phyloP scores from a whole-genome alignment of 2,113 vertebrate genomes.

The Serinus canaria region DNA sequence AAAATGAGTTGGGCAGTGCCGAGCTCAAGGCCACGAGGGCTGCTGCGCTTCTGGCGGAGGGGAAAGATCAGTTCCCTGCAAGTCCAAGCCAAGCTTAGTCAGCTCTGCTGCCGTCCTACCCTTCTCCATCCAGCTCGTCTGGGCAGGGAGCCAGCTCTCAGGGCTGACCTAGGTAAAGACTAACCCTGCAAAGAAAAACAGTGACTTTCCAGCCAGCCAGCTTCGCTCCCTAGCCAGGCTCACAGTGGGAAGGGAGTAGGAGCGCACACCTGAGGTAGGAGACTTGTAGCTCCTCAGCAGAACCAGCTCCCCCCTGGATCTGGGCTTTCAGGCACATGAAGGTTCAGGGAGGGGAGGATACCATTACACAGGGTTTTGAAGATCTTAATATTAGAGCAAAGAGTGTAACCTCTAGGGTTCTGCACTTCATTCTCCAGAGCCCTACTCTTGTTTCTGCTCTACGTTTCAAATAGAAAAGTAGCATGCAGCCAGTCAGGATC shows the following conservation, averaged over 20 bases:
- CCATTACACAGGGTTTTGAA: fast-evolving
- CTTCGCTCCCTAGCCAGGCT: not conserved
- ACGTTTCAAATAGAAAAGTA: not conserved
- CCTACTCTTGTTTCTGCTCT: not conserved
- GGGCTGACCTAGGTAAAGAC: not conserved
- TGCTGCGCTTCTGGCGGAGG: fast-evolving
- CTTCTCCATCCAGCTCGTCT: not conserved
- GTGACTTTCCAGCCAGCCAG: not conserved
- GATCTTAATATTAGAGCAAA: not conserved
- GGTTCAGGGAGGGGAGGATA: not conserved
- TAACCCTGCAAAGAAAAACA: not conserved
- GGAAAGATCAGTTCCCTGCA: not conserved
- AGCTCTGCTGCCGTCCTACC: not conserved
- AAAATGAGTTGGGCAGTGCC: not conserved
- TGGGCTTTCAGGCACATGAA: not conserved
- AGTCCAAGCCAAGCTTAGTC: slow-evolving; percentile 40
- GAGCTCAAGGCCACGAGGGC: not conserved
- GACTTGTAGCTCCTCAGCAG: not conserved
- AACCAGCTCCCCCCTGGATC: not conserved
- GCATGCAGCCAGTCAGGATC: not conserved
- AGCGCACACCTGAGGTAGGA: not conserved
- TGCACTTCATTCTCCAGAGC: not conserved
- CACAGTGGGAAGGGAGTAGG: fast-evolving
- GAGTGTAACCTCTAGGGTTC: not conserved
- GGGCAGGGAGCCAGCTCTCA: slow-evolving; percentile 13